Conservation (phyloP, 2,888 invertebrate species). For the Eupithecia subfuscata region DNA sequence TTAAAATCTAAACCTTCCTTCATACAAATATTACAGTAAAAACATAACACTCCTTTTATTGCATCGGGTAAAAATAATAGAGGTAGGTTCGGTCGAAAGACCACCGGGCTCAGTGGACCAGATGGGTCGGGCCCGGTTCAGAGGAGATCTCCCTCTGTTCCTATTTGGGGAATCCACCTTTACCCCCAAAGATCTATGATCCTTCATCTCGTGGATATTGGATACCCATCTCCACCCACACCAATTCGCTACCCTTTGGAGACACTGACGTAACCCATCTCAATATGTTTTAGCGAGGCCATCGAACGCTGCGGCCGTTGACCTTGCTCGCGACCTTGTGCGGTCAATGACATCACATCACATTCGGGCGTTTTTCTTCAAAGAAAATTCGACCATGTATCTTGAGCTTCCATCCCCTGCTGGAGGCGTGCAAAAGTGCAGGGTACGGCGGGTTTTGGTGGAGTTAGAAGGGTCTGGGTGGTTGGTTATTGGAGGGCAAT, state of each 20-base stretch:
- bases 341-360: conserved; percentile 64
- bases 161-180: no score
- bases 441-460: background rate
- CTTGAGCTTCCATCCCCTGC: conserved; percentile 53
- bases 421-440: background rate
- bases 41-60: no score
- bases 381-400: conserved; percentile 71
- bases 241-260: conserved; percentile 48
- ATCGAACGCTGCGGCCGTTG: conserved; percentile 61
- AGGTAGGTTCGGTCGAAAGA: no score
- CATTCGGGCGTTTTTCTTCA: conserved; percentile 75
- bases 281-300: conserved; percentile 61
- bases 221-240: background rate
- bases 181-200: no score
- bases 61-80: no score
- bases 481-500: conserved; percentile 17
- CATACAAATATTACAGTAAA: no score
- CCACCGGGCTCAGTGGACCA: no score
- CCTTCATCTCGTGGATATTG: no score
- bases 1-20: no score
- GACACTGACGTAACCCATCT: conserved; percentile 43
- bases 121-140: no score
- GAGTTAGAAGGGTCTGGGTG: conserved; percentile 7
- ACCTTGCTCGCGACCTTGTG: conserved; percentile 77
- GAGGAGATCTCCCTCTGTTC: no score